phyloP scores from a whole-genome alignment of 1,140 invertebrate genomes.

The Holcopasites calliopsidis region DNA sequence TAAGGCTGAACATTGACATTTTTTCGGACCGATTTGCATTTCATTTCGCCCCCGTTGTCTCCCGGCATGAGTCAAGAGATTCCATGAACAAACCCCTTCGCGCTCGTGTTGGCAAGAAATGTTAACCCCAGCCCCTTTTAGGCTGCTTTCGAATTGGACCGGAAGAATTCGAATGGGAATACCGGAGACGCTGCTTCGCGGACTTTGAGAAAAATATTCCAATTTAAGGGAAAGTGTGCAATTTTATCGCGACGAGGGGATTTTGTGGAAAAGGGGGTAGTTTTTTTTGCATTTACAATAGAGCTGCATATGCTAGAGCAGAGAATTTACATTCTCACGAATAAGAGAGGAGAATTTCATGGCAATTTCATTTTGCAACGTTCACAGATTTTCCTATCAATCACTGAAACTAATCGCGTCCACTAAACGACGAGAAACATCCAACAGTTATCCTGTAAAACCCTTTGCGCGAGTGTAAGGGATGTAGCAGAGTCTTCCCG shows the following conservation, averaged over 20 bases:
- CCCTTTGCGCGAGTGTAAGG: too few species aligned
- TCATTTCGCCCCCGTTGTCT: background rate
- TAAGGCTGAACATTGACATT: slow-evolving; percentile 22
- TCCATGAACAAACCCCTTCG: slow-evolving; percentile 13
- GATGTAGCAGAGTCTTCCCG: too few species aligned
- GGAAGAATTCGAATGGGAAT: slow-evolving; percentile 19
- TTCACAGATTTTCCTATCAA: too few species aligned
- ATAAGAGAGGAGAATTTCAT: too few species aligned
- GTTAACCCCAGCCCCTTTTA: background rate
- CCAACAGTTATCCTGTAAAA: too few species aligned
- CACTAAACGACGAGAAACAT: too few species aligned
- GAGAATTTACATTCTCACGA: too few species aligned
- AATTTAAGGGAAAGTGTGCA: background rate
- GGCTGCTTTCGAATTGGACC: background rate
- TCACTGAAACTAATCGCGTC: too few species aligned
- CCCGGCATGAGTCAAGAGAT: background rate
- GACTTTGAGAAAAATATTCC: background rate
- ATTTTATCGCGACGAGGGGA: background rate
- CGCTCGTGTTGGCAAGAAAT: background rate
- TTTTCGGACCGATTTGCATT: slow-evolving; percentile 18
- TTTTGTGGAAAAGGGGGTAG: background rate
- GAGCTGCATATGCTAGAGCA: too few species aligned
- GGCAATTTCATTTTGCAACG: too few species aligned
- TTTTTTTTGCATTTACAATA: too few species aligned
- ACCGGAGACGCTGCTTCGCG: background rate